Percentiles rank a stretch among this genome's conserved stretches.
These are phyloP conservation scores for Tenthredo mesomela DNA, from an alignment of 2,888 invertebrate species.

Conservation along the genomic window DNA sequence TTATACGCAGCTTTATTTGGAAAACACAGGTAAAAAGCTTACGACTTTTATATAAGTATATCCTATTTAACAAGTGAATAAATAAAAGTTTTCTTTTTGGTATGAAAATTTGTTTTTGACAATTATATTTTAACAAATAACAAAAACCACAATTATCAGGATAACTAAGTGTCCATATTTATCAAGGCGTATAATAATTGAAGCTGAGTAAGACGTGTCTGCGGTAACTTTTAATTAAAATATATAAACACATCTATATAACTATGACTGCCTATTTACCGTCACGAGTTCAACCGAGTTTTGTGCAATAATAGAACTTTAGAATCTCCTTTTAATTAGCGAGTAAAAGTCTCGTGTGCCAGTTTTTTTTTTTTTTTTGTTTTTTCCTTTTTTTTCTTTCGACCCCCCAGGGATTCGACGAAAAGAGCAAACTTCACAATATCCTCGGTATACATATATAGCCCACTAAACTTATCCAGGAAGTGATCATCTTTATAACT, in stretches of 20 bases:
- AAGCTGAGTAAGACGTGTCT: slow-evolving; percentile 10
- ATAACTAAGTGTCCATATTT: slow-evolving; percentile 15
- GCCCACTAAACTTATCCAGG: background rate
- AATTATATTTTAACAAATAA: background rate
- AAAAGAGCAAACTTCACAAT: background rate
- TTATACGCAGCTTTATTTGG: background rate
- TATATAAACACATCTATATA: slow-evolving; percentile 22
- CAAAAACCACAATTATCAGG: background rate
- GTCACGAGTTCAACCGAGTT: slow-evolving; percentile 33
- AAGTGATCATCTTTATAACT: background rate
- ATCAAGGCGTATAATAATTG: background rate
- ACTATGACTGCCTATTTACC: slow-evolving; percentile 22
- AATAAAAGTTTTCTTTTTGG: background rate
- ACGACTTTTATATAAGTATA: no score
- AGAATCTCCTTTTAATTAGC: slow-evolving; percentile 38
- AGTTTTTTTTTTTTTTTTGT: background rate
- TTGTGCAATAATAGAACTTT: slow-evolving; percentile 10
- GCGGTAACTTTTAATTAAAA: slow-evolving; percentile 33
- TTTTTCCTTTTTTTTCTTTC: background rate
- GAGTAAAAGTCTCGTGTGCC: slow-evolving; percentile 17
- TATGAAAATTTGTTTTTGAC: background rate
- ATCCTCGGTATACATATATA: background rate
- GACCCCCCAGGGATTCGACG: background rate
- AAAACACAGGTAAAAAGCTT: no score
- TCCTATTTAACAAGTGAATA: no score